phyloP scores from a whole-genome alignment of 2,113 vertebrate genomes.

The Pachyramphus minor region DNA sequence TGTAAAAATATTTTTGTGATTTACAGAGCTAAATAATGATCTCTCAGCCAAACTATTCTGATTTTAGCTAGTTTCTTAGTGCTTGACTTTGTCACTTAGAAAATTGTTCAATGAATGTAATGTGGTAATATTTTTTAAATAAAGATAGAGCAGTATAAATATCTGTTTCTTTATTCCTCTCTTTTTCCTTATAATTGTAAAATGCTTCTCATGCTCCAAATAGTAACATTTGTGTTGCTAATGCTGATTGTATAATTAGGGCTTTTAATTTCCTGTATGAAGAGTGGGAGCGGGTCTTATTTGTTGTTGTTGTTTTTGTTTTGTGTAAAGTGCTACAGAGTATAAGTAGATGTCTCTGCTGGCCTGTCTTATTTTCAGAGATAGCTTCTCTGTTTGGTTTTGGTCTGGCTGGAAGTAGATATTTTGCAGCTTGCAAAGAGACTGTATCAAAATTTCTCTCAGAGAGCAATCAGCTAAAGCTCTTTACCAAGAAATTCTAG shows the following conservation, averaged over 20 bases:
- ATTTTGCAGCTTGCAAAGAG: background rate
- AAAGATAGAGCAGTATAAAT: background rate
- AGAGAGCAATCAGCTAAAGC: background rate
- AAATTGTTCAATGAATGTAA: background rate
- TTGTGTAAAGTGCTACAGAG: background rate
- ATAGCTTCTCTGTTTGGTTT: background rate
- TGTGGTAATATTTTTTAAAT: background rate
- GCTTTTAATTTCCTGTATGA: slow-evolving; percentile 37
- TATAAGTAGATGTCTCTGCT: slow-evolving; percentile 27
- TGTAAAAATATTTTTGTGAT: background rate
- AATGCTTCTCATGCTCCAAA: background rate
- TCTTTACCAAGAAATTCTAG: slow-evolving; percentile 32
- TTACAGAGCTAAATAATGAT: background rate
- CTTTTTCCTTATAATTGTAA: background rate
- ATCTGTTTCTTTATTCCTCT: background rate
- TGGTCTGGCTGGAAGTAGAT: background rate
- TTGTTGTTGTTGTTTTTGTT: background rate
- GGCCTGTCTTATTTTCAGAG: background rate
- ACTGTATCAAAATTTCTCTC: background rate
- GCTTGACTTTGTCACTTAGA: background rate
- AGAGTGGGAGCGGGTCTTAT: background rate
- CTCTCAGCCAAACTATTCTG: background rate
- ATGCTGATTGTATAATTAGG: slow-evolving; percentile 1
- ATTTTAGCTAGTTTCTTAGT: background rate
- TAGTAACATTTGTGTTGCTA: slow-evolving; percentile 3